Evolutionary conservation across 2,113 vertebrate species (phyloP), one percentile per base, ranked within the genome.

Genomic region (Thamnophis sirtalis): DNA sequence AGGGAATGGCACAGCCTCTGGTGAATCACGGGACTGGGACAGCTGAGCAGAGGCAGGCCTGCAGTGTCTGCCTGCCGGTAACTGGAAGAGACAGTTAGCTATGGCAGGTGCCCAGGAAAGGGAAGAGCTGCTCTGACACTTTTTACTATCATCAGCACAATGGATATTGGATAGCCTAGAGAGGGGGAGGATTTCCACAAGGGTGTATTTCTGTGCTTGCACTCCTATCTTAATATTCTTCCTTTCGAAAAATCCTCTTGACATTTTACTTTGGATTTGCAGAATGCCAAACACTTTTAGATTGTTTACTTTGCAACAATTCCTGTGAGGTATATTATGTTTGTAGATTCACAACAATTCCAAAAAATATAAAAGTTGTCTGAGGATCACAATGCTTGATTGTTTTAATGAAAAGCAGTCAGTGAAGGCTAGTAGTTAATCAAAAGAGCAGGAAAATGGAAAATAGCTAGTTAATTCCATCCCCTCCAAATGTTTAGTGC

Each of bases 1-100:
- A 94, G 94, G 95, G 94, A 95, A 95, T 96, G 96, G 96, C 96
- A 96, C 49, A 0, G 89, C 80, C 88, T 90, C 6, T 43, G 94
- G 93, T 97, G 96, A 97, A 94, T 97, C 96, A 97, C 19, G 89
- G 87, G 90, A 89, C 73, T 15, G 38, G 73, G 90, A 93, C 92
- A 93, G 92, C 92, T 90, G 88, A 90, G 60, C 89, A 50, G 92
- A 73, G 92, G n/a, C 84, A 87, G 84, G 56, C 50, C 90, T 91
- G 7, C 73, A 55, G 73, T 48, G 90, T 87, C 80, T 91, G 93
- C 93, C 87, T 91, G 80, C 80, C 38, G 9, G 90, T 91, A 73
- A 73, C 89, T 60, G 86, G 84, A 33, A 86, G 54, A 91, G 51
- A 93, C 73, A 48, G 73, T 93, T 91, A 88, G 89, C 68, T 55